A percentile compares a stretch with the other conserved stretches of the same genome.
These are phyloP conservation scores for Chaetodon trifasciatus DNA, from an alignment of 2,797 vertebrate genomes.

Conservation along the genomic window DNA sequence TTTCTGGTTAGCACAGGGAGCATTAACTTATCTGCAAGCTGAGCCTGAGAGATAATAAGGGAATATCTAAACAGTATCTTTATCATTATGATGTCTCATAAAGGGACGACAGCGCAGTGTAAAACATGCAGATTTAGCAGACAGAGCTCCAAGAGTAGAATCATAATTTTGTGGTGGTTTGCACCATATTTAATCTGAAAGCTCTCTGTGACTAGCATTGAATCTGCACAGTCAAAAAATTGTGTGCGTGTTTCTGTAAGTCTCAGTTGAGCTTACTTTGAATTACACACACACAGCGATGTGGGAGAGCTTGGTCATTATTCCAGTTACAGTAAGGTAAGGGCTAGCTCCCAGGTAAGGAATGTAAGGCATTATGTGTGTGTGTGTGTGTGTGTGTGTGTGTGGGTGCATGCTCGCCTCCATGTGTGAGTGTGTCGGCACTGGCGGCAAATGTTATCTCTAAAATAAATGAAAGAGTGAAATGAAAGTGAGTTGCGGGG, in stretches of 20 bases:
- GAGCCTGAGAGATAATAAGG: conserved; percentile 73
- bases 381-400: conserved; percentile 19
- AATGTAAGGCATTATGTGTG: conserved; percentile 12
- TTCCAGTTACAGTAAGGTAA: conserved; percentile 15
- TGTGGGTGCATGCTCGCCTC: background rate
- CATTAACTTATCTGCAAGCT: conserved; percentile 75
- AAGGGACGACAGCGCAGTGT: conserved; percentile 65
- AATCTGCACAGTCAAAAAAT: conserved; percentile 24
- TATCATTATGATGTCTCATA: conserved; percentile 71
- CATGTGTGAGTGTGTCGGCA: background rate
- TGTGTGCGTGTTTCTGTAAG: background rate
- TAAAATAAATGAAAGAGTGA: conserved; percentile 59
- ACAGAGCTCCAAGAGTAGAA: conserved; percentile 60
- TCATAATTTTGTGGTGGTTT: conserved; percentile 58
- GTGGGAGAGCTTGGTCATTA: background rate
- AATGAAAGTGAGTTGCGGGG: conserved; percentile 54
- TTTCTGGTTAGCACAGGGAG: conserved; percentile 70
- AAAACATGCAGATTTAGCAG: conserved; percentile 77
- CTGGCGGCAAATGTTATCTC: conserved; percentile 45
- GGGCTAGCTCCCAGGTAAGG: conserved; percentile 20
- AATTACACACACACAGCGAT: conserved; percentile 17
- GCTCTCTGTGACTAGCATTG: conserved; percentile 31
- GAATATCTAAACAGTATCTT: conserved; percentile 79
- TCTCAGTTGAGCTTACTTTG: conserved; percentile 22
- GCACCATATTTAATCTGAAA: conserved; percentile 51